Percentiles rank a stretch among this genome's conserved stretches.
phyloP scores from a whole-genome alignment of 1,140 invertebrate genomes.

The Ceratitis capitata region DNA sequence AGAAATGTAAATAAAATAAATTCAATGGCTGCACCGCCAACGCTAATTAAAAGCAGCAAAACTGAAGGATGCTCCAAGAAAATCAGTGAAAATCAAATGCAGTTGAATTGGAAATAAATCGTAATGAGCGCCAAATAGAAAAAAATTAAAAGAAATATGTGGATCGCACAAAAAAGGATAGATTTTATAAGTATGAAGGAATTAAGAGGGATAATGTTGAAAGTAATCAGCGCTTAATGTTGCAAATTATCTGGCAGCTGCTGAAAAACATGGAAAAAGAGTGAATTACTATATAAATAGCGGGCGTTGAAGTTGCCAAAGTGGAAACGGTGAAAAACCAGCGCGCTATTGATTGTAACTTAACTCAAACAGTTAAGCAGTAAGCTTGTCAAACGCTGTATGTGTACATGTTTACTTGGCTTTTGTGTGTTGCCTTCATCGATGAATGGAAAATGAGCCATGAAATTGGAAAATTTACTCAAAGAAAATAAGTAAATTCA shows the following conservation, averaged over 20 bases:
- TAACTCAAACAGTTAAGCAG: not conserved
- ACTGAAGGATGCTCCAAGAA: conserved; percentile 22
- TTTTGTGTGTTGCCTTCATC: not conserved
- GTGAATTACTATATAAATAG: no score
- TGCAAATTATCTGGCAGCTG: conserved; percentile 16
- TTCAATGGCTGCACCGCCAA: not conserved
- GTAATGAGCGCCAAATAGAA: not conserved
- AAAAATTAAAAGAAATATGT: not conserved
- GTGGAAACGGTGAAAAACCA: not conserved
- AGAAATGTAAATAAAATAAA: conserved; percentile 37
- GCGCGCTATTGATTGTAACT: not conserved
- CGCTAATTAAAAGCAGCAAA: conserved; percentile 31
- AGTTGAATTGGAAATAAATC: conserved; percentile 35
- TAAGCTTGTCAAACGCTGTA: not conserved
- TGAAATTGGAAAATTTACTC: conserved; percentile 36
- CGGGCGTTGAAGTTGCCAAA: not conserved
- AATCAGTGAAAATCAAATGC: conserved; percentile 29
- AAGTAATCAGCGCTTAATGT: conserved; percentile 28
- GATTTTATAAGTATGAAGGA: not conserved
- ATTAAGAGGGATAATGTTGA: not conserved
- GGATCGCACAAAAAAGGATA: not conserved
- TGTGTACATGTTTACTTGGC: not conserved
- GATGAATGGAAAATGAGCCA: not conserved
- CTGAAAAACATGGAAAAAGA: not conserved
- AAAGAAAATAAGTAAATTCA: not conserved